A percentile compares a stretch with the other conserved stretches of the same genome.
phyloP scores from a whole-genome alignment of 2,888 invertebrate genomes.

The Calliphora vomitoria region DNA sequence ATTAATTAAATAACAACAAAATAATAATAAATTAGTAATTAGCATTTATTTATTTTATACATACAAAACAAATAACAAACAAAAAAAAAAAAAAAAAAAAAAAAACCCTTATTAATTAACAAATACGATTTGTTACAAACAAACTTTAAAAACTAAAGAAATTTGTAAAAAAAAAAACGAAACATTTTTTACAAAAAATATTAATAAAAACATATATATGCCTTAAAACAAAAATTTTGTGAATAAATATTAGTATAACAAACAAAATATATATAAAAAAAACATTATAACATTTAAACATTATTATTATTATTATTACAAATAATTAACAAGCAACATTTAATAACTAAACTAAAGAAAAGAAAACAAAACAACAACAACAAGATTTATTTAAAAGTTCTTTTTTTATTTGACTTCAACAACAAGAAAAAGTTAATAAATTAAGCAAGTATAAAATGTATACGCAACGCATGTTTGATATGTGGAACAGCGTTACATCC shows the following conservation, averaged over 20 bases:
- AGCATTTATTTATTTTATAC: slow-evolving; percentile 74
- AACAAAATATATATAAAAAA: slow-evolving; percentile 28
- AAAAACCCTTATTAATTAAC: slow-evolving; percentile 58
- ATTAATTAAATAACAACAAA: slow-evolving; percentile 63
- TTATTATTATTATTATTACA: slow-evolving; percentile 25
- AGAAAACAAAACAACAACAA: not conserved
- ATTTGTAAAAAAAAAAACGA: slow-evolving; percentile 34
- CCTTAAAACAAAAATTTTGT: slow-evolving; percentile 70
- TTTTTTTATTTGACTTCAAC: slow-evolving; percentile 45
- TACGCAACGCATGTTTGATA: slow-evolving; percentile 85
- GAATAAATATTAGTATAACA: slow-evolving; percentile 58
- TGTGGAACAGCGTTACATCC: slow-evolving; percentile 85
- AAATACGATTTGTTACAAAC: slow-evolving; percentile 69
- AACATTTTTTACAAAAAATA: slow-evolving; percentile 53
- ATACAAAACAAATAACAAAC: slow-evolving; percentile 31
- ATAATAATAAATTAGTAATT: slow-evolving; percentile 60
- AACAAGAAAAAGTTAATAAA: slow-evolving; percentile 19
- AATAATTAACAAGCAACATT: slow-evolving; percentile 28
- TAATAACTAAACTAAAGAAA: slow-evolving; percentile 16
- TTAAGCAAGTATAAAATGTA: slow-evolving; percentile 82
- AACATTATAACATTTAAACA: slow-evolving; percentile 26
- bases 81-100: slow-evolving; percentile 38
- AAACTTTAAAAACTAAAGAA: slow-evolving; percentile 8
- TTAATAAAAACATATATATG: slow-evolving; percentile 60
- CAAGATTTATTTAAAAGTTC: not conserved